These are phyloP conservation scores for Elachura formosa DNA, from an alignment of 2,113 vertebrate species.

Conservation along the genomic window DNA sequence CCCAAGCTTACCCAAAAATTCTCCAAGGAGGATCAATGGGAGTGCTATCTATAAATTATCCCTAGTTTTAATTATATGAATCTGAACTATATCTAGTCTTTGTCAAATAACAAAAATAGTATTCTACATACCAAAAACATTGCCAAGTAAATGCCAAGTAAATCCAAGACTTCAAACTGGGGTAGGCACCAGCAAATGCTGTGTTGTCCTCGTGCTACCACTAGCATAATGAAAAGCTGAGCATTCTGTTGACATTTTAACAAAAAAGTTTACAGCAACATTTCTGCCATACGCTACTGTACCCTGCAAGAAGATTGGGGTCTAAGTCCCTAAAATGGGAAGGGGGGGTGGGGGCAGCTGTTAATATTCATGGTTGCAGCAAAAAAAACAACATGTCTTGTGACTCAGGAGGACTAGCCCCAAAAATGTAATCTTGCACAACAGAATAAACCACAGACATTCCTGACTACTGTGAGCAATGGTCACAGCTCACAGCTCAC, in stretches of 20 bases:
- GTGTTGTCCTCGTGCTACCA: background rate
- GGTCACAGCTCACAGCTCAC: too few species aligned
- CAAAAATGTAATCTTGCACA: background rate
- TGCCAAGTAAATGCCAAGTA: background rate
- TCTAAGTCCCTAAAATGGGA: background rate
- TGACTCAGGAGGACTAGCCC: background rate
- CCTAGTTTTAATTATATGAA: background rate
- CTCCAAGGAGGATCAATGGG: background rate
- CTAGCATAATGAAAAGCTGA: background rate
- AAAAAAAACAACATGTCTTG: background rate
- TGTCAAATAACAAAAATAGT: background rate
- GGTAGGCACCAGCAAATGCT: background rate
- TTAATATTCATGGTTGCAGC: background rate
- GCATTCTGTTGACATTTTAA: background rate
- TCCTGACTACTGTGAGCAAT: rapidly evolving
- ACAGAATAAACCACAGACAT: background rate
- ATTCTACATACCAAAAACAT: background rate
- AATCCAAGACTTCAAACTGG: background rate
- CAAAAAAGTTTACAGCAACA: background rate
- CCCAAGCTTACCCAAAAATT: background rate
- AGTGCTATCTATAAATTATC: background rate
- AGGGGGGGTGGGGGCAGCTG: rapidly evolving
- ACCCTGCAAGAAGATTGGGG: background rate
- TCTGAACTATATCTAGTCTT: background rate
- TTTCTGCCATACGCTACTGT: background rate